Conservation (phyloP, 1,140 invertebrate genomes). For the Lanistes nyassanus region DNA sequence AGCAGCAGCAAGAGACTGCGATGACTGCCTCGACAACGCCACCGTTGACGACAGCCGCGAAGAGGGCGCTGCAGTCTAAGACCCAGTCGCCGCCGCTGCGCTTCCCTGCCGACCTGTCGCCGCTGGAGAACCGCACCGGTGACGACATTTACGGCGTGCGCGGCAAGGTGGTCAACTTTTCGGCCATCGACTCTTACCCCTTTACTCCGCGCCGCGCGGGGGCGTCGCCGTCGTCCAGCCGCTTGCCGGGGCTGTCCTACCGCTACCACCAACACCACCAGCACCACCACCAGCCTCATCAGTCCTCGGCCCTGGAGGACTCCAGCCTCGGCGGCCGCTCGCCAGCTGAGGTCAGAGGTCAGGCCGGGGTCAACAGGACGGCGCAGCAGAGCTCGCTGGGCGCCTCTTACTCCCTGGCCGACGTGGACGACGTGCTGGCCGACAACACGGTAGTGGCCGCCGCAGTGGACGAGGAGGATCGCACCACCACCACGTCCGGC, state of each 20-base stretch:
- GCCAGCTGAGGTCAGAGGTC: conserved; percentile 1
- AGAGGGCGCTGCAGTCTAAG: too few species aligned
- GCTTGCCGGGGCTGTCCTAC: not conserved
- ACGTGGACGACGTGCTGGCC: conserved; percentile 51
- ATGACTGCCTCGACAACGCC: not conserved
- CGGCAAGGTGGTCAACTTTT: conserved; percentile 25
- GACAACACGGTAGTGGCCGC: conserved; percentile 29
- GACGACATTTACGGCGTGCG: conserved; percentile 23
- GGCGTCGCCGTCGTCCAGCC: not conserved
- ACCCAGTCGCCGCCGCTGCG: conserved; percentile 19
- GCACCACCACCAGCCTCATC: not conserved
- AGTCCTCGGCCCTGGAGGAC: not conserved
- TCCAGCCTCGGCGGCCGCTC: not conserved
- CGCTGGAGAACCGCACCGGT: conserved; percentile 20
- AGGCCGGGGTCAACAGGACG: conserved; percentile 35
- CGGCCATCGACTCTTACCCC: conserved; percentile 14
- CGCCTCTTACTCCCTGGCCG: conserved; percentile 51
- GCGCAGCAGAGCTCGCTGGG: conserved; percentile 45
- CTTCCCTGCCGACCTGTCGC: conserved; percentile 17
- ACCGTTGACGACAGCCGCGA: too few species aligned
- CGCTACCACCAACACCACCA: not conserved
- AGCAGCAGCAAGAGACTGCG: not conserved
- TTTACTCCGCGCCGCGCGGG: conserved; percentile 4
- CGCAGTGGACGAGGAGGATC: conserved; percentile 44
- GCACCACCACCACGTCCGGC: conserved; percentile 56